These are phyloP conservation scores for Drosophila kanapiae DNA, from an alignment of 1,140 invertebrate genomes.

Conservation along the genomic window DNA sequence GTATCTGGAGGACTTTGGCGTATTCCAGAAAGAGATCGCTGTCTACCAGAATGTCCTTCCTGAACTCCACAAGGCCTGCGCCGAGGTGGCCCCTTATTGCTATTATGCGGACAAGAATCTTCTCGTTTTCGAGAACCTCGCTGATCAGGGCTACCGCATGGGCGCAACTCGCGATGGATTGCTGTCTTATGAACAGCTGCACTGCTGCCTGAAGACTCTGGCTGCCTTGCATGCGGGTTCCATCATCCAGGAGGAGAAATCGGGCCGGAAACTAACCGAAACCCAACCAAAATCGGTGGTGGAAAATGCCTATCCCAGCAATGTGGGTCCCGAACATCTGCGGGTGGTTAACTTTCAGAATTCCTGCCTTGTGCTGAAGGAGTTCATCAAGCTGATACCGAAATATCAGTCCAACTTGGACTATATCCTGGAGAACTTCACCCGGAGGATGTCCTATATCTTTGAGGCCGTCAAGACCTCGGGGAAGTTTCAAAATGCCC, in stretches of 20 bases:
- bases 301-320: slow-evolving; percentile 86
- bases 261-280: slow-evolving; percentile 82
- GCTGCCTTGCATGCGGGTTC: slow-evolving; percentile 87
- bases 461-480: slow-evolving; percentile 86
- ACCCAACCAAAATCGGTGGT: slow-evolving; percentile 85
- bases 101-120: slow-evolving; percentile 85
- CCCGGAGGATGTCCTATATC: slow-evolving; percentile 82
- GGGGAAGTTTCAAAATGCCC: slow-evolving; percentile 86
- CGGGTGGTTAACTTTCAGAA: slow-evolving; percentile 85
- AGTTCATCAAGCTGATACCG: slow-evolving; percentile 85
- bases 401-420: slow-evolving; percentile 74
- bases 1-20: slow-evolving; percentile 85
- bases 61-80: slow-evolving; percentile 57
- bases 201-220: slow-evolving; percentile 86
- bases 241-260: slow-evolving; percentile 86
- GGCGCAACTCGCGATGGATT: slow-evolving; percentile 79
- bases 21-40: slow-evolving; percentile 86
- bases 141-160: slow-evolving; percentile 79
- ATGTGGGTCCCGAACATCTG: slow-evolving; percentile 69
- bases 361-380: slow-evolving; percentile 84
- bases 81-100: slow-evolving; percentile 80
- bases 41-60: slow-evolving; percentile 86
- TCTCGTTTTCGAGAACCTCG: slow-evolving; percentile 86
- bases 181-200: slow-evolving; percentile 86
- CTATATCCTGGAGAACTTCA: slow-evolving; percentile 70